Evolutionary conservation across 2,888 invertebrate genomes (phyloP), one percentile per base, ranked within the genome.

Genomic region (Drosophila testacea): DNA sequence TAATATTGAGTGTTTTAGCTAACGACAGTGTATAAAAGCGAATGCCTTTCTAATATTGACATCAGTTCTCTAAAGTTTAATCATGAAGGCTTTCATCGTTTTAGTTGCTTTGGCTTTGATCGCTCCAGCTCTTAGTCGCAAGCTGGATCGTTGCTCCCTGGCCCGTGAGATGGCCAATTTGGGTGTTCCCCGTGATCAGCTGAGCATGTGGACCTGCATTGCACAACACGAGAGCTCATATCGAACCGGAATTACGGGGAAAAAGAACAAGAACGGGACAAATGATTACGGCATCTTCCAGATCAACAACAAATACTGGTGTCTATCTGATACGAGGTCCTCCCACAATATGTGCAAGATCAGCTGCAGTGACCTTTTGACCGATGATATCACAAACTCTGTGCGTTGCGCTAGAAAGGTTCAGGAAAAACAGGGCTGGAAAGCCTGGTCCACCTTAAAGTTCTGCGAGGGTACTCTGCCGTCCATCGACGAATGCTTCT

Each of bases 221-320:
- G 87, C 82, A 9, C 57, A 89, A 64, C 73, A 80, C 30, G 83
- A 89, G 71, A 89, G 81, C 47, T 75, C 73, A 27, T 91, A 92
- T 38, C 91, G 92, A 42, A 94, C 94, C 0, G 77, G 91, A n/a
- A 92, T 91, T 2, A 89, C 92, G 5, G 93, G 94, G 0, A 91
- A 89, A 2, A 73, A 90, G 0, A 94, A 94, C 83, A 78, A 65
- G 1, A 93, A 94, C 70, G 93, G 94, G 0, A 90, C 92, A 59
- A 83, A 81, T 38, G 93, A 93, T 79, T 93, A 87, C 65, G 92
- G 92, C 9, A 79, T 92, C 63, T 92, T 91, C 73, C 91, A 91
- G 79, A 86, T 91, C 46, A 91, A 91, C 77, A 79, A 91, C 70
- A 76, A 78, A 52, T 91, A 86, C 73, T 92, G 92, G 92, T 92